Percentiles rank a stretch among this genome's conserved stretches.
Evolutionary conservation across 2,888 invertebrate genomes (phyloP).

Genomic region (Leucozona laternaria): DNA sequence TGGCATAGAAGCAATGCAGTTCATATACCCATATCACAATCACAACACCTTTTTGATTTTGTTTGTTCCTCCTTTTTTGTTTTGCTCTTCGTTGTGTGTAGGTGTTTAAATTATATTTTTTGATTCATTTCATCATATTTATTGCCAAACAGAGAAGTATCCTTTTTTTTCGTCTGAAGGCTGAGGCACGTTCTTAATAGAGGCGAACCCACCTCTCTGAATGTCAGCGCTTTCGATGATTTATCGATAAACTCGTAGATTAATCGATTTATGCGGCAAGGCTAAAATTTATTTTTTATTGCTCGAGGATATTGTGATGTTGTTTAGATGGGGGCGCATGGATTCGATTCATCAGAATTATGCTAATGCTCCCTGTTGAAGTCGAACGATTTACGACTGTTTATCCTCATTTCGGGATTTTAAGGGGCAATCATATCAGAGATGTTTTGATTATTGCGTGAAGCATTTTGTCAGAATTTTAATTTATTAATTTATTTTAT

Average conservation of each 20-base stretch:
- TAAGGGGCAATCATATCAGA: not conserved
- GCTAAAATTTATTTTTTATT: conserved; percentile 57
- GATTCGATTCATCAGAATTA: conserved; percentile 11
- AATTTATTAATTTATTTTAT: not conserved
- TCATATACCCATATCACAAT: not conserved
- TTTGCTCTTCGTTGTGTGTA: conserved; percentile 10
- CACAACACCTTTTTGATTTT: conserved; percentile 4
- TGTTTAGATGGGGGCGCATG: not conserved
- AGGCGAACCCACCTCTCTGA: not conserved
- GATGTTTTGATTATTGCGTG: not conserved
- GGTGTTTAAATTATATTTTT: conserved; percentile 31
- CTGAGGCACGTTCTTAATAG: not conserved
- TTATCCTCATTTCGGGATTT: not conserved
- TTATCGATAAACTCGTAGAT: conserved; percentile 45
- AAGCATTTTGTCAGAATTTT: not conserved
- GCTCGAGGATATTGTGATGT: conserved; percentile 32
- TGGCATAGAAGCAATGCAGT: conserved; percentile 29
- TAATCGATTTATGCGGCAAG: conserved; percentile 57
- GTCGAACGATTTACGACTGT: conserved; percentile 49
- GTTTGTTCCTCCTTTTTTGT: not conserved
- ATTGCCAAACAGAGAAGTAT: conserved; percentile 12
- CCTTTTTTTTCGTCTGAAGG: no score
- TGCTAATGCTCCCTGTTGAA: conserved; percentile 37
- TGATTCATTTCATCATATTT: conserved; percentile 41
- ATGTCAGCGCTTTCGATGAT: conserved; percentile 29